Percentiles rank a stretch among this genome's conserved stretches.
These are phyloP conservation scores for Syngnathus acus DNA, from an alignment of 2,797 vertebrate species.

Conservation along the genomic window DNA sequence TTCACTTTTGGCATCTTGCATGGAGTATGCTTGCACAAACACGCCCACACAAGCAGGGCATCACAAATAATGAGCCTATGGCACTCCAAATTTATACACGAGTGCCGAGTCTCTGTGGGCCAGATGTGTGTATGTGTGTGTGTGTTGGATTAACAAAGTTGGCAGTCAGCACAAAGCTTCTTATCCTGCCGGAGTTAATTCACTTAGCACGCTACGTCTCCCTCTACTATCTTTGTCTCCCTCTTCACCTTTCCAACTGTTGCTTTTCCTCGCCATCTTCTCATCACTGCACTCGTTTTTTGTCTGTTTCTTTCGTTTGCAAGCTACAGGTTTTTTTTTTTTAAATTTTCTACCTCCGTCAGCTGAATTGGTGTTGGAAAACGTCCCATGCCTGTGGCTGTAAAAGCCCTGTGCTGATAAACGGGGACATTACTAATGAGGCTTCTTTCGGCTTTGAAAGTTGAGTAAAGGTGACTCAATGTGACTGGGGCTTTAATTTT, in stretches of 20 bases:
- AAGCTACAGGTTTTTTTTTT: constrained; percentile 5
- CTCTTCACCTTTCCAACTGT: constrained; percentile 37
- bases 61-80: constrained; percentile 15
- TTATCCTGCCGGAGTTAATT: constrained; percentile 61
- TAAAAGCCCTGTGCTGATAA: constrained; percentile 17
- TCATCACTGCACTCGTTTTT: not conserved
- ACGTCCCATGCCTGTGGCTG: constrained; percentile 19
- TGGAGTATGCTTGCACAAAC: not conserved
- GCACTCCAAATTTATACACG: constrained; percentile 17
- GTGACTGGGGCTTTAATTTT: constrained; percentile 7
- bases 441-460: constrained; percentile 12
- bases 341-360: constrained; percentile 3
- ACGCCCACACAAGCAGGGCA: constrained; percentile 16
- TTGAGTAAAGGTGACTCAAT: constrained; percentile 18
- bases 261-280: constrained; percentile 14
- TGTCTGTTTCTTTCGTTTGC: constrained; percentile 1
- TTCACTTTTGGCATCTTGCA: not conserved
- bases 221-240: constrained; percentile 32
- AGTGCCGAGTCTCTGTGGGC: constrained; percentile 27
- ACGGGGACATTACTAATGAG: constrained; percentile 16
- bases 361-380: constrained; percentile 23
- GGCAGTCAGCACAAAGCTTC: constrained; percentile 42
- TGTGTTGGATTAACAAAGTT: constrained; percentile 45
- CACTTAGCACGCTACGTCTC: constrained; percentile 40
- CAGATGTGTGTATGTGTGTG: constrained; percentile 38